phyloP scores from a whole-genome alignment of 2,888 invertebrate species.

The Eudemis profundana region DNA sequence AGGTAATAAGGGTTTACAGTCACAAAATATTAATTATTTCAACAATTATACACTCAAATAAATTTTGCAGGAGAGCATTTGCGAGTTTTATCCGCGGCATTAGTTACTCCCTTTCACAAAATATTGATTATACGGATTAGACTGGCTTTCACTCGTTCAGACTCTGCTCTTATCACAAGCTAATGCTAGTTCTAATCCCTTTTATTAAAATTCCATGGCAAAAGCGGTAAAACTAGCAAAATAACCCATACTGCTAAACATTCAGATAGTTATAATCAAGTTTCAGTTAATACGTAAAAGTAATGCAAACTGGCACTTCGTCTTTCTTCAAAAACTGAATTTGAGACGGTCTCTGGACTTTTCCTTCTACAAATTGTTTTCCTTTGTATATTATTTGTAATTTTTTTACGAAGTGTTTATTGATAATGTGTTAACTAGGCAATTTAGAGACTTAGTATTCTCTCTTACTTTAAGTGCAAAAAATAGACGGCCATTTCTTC shows the following conservation, averaged over 20 bases:
- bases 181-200: not conserved
- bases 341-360: no score
- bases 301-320: no score
- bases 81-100: not conserved
- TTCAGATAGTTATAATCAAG: not conserved
- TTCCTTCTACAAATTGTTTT: no score
- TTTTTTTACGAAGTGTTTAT: no score
- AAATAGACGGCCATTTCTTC: no score
- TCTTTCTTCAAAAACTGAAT: no score
- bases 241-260: not conserved
- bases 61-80: not conserved
- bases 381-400: no score
- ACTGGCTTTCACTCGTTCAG: not conserved
- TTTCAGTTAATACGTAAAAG: not conserved
- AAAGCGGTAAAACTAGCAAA: not conserved
- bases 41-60: not conserved
- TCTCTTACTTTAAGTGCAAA: no score
- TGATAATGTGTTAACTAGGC: no score
- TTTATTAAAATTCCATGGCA: conserved; percentile 8
- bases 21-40: not conserved
- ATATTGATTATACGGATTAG: conserved; percentile 29
- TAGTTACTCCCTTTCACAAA: conserved; percentile 3
- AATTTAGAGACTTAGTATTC: no score
- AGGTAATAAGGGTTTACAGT: not conserved
- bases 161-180: conserved; percentile 6